Evolutionary conservation across 1,140 invertebrate genomes (phyloP), one percentile per base, ranked within the genome.

Genomic region (Ericerus pela): DNA sequence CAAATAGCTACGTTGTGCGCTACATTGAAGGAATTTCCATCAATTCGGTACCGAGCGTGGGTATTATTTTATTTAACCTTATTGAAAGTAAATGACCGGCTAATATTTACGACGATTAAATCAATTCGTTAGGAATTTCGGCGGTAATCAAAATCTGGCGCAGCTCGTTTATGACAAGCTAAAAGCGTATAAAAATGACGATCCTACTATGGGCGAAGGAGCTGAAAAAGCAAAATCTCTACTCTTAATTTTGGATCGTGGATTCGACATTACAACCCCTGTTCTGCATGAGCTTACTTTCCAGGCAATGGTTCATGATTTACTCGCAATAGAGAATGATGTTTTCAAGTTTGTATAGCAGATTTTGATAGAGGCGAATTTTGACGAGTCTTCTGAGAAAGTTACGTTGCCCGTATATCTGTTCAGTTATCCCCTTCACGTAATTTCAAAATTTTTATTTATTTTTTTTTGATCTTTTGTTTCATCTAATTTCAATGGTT

Each of bases 131-230:
- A 87, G 89, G 70, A 95, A 99, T 67, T 93, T 84, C 77, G 93
- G 97, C 66, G 79, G 87, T 60, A 99, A 99, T 71, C 88, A 92
- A 6, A 95, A 99, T 69, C 75, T 99, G 59, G 94, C 94, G 3
- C 94, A 98, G 65, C 76, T 97, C 60, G 88, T 99, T 58, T 95
- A 99, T 69, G 94, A 98, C 66, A 99, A 99, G 69, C 72, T 99
- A 64, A 94, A 99, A 71, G 95, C 94, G 27, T 99, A 99, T 68
- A 98, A 99, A 76, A 96, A 96, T 47, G 96, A 99, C 71, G 96
- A 99, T 69, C 95, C 96, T n/a, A 96, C 94, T 4, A 99, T 99
- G 96, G 96, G 96, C 27, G 96, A 99, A 76, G 93, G 88, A 59
- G 90, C 93, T 0, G 88, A 91, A 70, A 91, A 91, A 67, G 87